Evolutionary conservation across 2,797 vertebrate species (phyloP), one percentile per base, ranked within the genome.

Genomic region (Ctenosaura bakeri): DNA sequence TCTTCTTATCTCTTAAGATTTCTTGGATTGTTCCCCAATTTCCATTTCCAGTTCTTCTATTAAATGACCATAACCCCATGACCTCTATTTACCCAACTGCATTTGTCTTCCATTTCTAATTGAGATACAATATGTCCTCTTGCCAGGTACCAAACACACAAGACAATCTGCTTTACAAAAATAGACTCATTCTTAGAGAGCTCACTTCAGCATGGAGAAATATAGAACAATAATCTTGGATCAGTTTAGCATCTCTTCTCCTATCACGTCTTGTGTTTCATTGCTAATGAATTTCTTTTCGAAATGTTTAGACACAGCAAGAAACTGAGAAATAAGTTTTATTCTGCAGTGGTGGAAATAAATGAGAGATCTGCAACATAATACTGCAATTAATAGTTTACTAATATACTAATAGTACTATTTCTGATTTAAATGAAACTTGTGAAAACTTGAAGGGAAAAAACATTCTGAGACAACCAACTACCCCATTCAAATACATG

Each of bases 21-120:
- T 92, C 79, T 90, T 83, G 94, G 94, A 96, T 92, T 95, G 96
- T 96, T 96, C 96, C 97, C 95, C 96, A 96, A 95, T 97, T 97
- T 96, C 91, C 94, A 95, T 95, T 97, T 94, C 35, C 91, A 95
- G 94, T 96, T 95, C 94, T 96, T 95, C 94, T 94, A 96, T 96
- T 97, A 97, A 97, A 95, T 76, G 91, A 89, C 79, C 92, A 94
- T 96, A 90, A 96, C 96, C 95, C 89, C 83, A 12, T 92, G 94
- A 97, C 95, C 94, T 90, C 87, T 92, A 91, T 90, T 90, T 93
- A 79, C 92, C 74, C 86, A 76, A 90, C 91, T 29, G 80, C 92
- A 95, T 97, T 96, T 93, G 93, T 97, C 93, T 96, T 94, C 85
- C 22, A 20, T 87, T 92, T 80, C 89, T 97, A 97, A 97, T 90